Evolutionary conservation across 2,888 invertebrate genomes (phyloP), one percentile per base, ranked within the genome.

Genomic region (Germaria angustata): DNA sequence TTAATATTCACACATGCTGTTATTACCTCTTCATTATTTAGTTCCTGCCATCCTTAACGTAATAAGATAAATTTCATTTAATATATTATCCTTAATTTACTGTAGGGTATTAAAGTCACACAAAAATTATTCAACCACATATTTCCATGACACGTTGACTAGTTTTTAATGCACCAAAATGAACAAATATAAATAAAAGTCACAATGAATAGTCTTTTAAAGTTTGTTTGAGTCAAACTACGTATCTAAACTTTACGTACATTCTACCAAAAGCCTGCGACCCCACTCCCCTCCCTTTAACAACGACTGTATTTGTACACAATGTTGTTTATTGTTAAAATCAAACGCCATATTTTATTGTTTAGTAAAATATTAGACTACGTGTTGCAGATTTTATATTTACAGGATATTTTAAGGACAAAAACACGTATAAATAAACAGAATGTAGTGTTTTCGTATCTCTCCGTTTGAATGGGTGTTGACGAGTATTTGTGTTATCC

Each of bases 361-460:
- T 82, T 82, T 76, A 75, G 75, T 51, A 82, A 75, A 75, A 78
- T 82, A 82, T 82, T 82, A 79, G 65, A 61, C 59, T 82, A 82
- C 82, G 82, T 82, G 82, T 82, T 82, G 82, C 82, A 82, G 78
- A 78, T 78, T 81, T 78, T 68, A 69, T 49, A 69, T 73, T 78
- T 76, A 44, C 61, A 73, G 63, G 65, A 75, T 49, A 63, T 65
- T 69, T 66, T 76, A 36, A 63, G 36, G 39, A 65, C 53, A 7
- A 73, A 73, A 41, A 20, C 32, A 28, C 13, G 17, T 51, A 61
- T 41, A 61, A 49, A 51, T 24, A 66, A 51, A 66, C 24, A 15
- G 6, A 22, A 36, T 61, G 39, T 51, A 15, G 24, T 53, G 39
- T 51, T 20, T 41, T 28, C 51, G 28, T n/a, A 28, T 39, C n/a